phyloP scores from a whole-genome alignment of 2,888 invertebrate species.

The Calliscelio sp. region DNA sequence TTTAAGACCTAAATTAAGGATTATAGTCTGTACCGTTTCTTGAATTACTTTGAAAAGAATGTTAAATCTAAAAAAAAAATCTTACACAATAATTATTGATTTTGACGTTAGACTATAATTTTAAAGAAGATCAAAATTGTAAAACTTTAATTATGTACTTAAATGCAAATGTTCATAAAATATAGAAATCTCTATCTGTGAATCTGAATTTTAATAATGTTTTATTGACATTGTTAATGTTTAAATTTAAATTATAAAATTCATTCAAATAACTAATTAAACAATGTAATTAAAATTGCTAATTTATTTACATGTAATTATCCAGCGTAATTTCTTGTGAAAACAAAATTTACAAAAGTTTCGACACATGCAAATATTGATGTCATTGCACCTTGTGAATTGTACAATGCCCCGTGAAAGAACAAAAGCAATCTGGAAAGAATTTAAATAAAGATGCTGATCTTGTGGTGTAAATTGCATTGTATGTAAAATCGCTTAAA shows the following conservation, averaged over 20 bases:
- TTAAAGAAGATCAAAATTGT: no score
- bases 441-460: constrained; percentile 38
- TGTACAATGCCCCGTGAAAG: constrained; percentile 19
- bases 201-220: no score
- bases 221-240: no score
- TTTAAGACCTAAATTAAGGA: neutral
- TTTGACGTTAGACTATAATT: no score
- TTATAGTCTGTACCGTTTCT: neutral
- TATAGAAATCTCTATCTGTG: no score
- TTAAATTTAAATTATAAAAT: neutral
- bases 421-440: constrained; percentile 31
- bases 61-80: no score
- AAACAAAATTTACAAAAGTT: constrained; percentile 5
- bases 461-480: constrained; percentile 38
- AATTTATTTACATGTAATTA: neutral
- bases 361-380: constrained; percentile 18
- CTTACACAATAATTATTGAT: no score
- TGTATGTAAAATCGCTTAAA: constrained; percentile 45
- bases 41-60: neutral
- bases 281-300: neutral
- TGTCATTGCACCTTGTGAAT: constrained; percentile 22
- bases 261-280: neutral
- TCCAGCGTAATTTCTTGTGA: neutral
- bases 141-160: no score
- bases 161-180: no score